Evolutionary conservation across 2,113 vertebrate species (phyloP), one percentile per base, ranked within the genome.

Genomic region (Pipra filicauda): DNA sequence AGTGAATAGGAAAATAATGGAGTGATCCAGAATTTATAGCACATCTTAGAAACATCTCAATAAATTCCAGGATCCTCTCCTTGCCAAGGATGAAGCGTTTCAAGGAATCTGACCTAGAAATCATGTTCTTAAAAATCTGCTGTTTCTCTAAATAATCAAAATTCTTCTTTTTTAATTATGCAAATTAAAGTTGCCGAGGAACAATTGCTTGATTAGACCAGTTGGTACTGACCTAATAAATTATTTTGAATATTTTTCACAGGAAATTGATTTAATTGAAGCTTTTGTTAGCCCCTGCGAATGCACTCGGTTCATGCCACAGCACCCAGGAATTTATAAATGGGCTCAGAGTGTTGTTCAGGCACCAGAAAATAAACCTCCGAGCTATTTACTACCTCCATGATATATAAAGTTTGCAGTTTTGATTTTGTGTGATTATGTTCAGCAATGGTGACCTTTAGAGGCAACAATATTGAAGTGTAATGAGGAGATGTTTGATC

Each of bases 391-490:
- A 99, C 99, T 98, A 98, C 99, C 98, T 98, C 98, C 89, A 98
- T 99, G 99, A 99, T 99, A 98, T 99, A 99, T 99, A 99, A 99
- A 99, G 99, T 99, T 99, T 99, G 99, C 99, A 98, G 98, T 98
- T 99, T 99, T 99, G 99, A 99, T 99, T 99, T 99, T 99, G 98
- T 99, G 99, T 99, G 99, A 99, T 99, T 99, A 99, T 99, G 98
- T 99, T 99, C 98, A 98, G 98, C 98, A 99, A 99, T 98, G 99
- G 98, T 99, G 99, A 99, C 99, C 99, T 99, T 99, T 99, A 99
- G 98, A 99, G 98, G 98, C 99, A 99, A 99, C 98, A 98, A 99
- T 99, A 99, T 98, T 99, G 99, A 99, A 99, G 99, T 99, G 98
- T 99, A 99, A 99, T 99, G 99, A 99, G 99, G 99, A 99, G 98